phyloP scores from a whole-genome alignment of 2,888 invertebrate species.

The Chloroclysta siterata region DNA sequence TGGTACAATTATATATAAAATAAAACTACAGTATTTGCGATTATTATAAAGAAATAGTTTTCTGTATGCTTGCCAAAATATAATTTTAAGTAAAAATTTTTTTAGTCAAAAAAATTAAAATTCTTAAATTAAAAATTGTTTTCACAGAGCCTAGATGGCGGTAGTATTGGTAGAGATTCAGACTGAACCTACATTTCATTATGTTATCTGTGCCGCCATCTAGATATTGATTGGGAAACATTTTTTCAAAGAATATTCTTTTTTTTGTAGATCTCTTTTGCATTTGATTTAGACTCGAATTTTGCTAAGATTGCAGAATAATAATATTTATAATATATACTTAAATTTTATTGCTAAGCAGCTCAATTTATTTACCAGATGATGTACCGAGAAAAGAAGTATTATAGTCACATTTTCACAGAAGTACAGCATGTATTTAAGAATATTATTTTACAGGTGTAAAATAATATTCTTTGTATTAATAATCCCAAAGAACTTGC shows the following conservation, averaged over 20 bases:
- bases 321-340: neutral
- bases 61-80: slow-evolving; percentile 10
- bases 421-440: too few species aligned
- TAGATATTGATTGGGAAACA: too few species aligned
- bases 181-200: too few species aligned
- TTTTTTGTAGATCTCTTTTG: slow-evolving; percentile 63
- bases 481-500: neutral
- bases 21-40: too few species aligned
- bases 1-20: too few species aligned
- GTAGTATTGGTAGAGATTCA: too few species aligned
- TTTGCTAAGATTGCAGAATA: slow-evolving; percentile 27
- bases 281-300: slow-evolving; percentile 61
- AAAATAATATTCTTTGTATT: neutral
- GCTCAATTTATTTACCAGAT: neutral
- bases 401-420: neutral
- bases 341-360: neutral
- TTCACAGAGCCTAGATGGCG: too few species aligned
- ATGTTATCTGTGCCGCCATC: too few species aligned
- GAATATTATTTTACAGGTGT: too few species aligned
- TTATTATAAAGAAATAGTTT: neutral
- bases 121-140: too few species aligned
- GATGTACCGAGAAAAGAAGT: too few species aligned
- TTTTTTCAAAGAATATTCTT: neutral
- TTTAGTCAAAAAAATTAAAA: neutral
- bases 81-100: neutral